phyloP scores from a whole-genome alignment of 2,797 vertebrate species.

The Setipinna tenuifilis region DNA sequence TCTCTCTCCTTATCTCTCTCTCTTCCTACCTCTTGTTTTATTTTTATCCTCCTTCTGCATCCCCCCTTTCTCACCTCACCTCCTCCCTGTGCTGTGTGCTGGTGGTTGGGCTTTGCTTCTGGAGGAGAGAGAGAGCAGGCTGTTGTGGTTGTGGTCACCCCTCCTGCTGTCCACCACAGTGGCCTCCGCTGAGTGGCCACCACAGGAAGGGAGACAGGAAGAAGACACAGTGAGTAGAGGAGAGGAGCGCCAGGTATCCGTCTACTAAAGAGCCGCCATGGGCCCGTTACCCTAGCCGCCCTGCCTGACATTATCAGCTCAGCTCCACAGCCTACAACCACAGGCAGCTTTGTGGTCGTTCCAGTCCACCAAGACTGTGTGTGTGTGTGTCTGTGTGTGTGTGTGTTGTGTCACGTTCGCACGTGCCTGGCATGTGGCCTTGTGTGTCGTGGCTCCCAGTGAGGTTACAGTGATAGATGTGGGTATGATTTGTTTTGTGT shows the following conservation, averaged over 20 bases:
- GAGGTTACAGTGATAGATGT: too few relatives aligned
- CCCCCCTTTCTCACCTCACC: too few relatives aligned
- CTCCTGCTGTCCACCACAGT: background rate
- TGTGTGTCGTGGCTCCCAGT: too few relatives aligned
- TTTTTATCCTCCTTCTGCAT: background rate
- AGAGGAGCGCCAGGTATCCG: background rate
- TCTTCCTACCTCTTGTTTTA: slow-evolving; percentile 55
- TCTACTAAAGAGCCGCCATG: background rate
- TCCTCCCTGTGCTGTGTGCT: background rate
- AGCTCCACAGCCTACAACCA: too few relatives aligned
- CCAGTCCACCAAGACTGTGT: too few relatives aligned
- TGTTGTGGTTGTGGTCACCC: slow-evolving; percentile 9
- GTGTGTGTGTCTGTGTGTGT: too few relatives aligned
- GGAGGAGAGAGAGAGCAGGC: background rate
- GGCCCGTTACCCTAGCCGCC: background rate
- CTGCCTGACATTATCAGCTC: background rate
- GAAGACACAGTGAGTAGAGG: background rate
- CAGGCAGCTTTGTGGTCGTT: too few relatives aligned
- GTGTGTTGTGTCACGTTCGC: too few relatives aligned
- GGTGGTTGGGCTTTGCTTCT: background rate
- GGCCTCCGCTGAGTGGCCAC: background rate
- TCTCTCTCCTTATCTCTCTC: slow-evolving; percentile 40
- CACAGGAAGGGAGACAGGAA: too few relatives aligned
- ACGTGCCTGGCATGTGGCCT: too few relatives aligned
- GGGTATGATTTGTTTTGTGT: too few relatives aligned